phyloP scores from a whole-genome alignment of 2,113 vertebrate species.

The Crocuta crocuta region DNA sequence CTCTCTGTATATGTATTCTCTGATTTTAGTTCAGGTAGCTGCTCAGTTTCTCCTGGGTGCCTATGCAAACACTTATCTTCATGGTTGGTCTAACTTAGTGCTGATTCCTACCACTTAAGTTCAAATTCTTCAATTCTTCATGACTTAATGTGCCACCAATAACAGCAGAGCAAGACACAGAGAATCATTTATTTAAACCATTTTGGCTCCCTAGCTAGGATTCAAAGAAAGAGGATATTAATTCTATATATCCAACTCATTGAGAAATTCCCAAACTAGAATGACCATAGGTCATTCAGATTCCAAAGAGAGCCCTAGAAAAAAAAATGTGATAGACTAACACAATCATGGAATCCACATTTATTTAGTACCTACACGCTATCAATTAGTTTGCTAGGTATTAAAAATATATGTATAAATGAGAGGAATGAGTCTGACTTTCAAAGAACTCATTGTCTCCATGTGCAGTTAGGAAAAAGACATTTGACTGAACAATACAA shows the following conservation, averaged over 20 bases:
- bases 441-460: neutral
- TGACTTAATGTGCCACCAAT: neutral
- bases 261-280: neutral
- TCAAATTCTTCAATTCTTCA: conserved; percentile 30
- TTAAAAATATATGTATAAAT: neutral
- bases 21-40: neutral
- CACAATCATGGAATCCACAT: neutral
- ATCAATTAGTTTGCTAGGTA: neutral
- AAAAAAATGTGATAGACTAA: neutral
- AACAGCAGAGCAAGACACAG: neutral
- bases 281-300: neutral
- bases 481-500: neutral
- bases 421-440: neutral
- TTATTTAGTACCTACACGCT: neutral
- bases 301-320: neutral
- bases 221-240: neutral
- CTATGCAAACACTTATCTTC: neutral
- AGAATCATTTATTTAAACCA: neutral
- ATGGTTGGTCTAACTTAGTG: neutral
- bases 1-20: neutral
- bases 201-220: neutral
- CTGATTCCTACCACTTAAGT: neutral
- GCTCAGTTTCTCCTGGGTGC: neutral
- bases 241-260: neutral
- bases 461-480: neutral